A percentile compares a stretch with the other conserved stretches of the same genome.
Evolutionary conservation across 2,113 vertebrate genomes (phyloP).

Genomic region (Talpa occidentalis): DNA sequence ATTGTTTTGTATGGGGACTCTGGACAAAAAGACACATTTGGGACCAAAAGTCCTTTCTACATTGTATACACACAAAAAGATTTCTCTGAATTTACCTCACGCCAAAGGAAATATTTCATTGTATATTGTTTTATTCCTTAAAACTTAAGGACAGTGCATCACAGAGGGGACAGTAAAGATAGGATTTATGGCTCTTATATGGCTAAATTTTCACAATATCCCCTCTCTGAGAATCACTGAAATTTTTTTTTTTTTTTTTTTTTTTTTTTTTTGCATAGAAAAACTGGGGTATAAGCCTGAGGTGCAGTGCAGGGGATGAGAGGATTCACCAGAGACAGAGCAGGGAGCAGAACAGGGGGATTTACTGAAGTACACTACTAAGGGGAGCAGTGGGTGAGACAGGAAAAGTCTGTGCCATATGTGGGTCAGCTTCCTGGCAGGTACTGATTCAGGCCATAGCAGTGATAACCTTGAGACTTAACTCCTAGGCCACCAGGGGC

Average conservation of each 20-base stretch:
- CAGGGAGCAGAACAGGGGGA: no score
- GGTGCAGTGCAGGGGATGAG: no score
- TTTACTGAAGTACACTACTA: no score
- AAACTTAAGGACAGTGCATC: constrained; percentile 2
- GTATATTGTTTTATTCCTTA: background rate
- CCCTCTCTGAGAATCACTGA: background rate
- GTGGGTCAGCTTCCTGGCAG: no score
- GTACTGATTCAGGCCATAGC: no score
- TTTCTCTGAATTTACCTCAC: constrained; percentile 32
- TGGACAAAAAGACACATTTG: constrained; percentile 19
- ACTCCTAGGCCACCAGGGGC: no score
- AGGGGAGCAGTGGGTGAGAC: no score
- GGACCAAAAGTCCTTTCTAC: constrained; percentile 31
- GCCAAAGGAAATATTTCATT: constrained; percentile 48
- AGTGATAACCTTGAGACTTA: no score
- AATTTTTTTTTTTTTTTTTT: background rate
- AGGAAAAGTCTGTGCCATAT: no score
- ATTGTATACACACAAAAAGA: background rate
- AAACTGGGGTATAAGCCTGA: no score
- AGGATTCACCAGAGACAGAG: no score
- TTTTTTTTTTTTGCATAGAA: no score
- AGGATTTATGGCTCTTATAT: background rate
- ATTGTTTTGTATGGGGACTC: constrained; percentile 39
- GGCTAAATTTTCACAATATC: background rate
- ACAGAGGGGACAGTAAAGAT: background rate